phyloP scores from a whole-genome alignment of 2,888 invertebrate genomes.

The Acleris laterana region DNA sequence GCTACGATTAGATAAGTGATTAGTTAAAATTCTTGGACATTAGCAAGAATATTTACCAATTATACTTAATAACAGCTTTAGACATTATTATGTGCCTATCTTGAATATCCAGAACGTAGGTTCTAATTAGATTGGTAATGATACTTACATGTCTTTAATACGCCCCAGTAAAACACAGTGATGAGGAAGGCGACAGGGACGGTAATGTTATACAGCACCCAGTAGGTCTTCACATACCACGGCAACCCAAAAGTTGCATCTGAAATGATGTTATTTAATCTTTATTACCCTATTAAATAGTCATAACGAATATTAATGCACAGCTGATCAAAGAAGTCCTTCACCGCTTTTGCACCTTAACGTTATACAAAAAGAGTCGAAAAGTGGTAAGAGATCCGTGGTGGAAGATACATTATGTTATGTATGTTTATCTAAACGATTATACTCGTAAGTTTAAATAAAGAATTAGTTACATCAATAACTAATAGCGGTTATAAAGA shows the following conservation, averaged over 20 bases:
- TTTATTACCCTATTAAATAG: background rate
- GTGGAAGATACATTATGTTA: background rate
- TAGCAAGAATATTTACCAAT: too few relatives aligned
- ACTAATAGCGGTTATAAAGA: background rate
- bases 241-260: constrained; percentile 69
- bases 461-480: background rate
- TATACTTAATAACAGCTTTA: too few relatives aligned
- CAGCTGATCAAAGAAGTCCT: too few relatives aligned
- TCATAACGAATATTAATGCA: too few relatives aligned
- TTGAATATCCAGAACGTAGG: too few relatives aligned
- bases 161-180: constrained; percentile 78
- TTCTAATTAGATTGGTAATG: background rate
- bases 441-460: background rate
- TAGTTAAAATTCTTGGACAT: too few relatives aligned
- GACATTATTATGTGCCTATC: too few relatives aligned
- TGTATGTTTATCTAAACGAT: too few relatives aligned
- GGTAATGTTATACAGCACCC: constrained; percentile 79
- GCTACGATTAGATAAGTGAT: too few relatives aligned
- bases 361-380: too few relatives aligned
- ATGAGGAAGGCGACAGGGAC: constrained; percentile 78
- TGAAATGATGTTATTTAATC: constrained; percentile 7
- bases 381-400: too few relatives aligned
- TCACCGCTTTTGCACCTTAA: too few relatives aligned
- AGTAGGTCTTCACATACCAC: constrained; percentile 77
- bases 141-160: constrained; percentile 67